A percentile compares a stretch with the other conserved stretches of the same genome.
phyloP scores from a whole-genome alignment of 2,113 vertebrate species.

The Syngnathoides biaculeatus region DNA sequence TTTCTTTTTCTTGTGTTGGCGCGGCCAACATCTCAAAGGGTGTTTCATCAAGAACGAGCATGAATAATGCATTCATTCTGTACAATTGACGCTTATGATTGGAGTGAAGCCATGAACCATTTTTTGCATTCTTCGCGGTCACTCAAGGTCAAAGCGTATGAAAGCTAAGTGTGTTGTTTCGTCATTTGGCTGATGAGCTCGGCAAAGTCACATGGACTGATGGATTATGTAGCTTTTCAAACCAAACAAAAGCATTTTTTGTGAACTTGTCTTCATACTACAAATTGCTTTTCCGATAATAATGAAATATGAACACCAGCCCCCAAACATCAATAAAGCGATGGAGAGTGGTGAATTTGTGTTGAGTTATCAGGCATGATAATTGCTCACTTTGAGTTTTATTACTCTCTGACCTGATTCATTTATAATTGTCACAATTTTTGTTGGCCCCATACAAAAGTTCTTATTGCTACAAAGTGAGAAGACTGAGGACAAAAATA shows the following conservation, averaged over 20 bases:
- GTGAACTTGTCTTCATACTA: background rate
- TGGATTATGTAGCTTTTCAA: slow-evolving; percentile 1
- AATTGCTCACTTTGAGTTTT: slow-evolving; percentile 7
- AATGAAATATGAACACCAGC: slow-evolving; percentile 5
- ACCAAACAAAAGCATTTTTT: slow-evolving; percentile 8
- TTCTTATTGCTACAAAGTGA: background rate
- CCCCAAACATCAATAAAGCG: background rate
- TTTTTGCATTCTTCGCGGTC: slow-evolving; percentile 2
- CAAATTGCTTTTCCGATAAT: slow-evolving; percentile 8
- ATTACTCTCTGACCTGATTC: background rate
- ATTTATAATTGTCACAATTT: background rate
- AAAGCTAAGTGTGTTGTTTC: background rate
- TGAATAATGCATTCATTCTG: slow-evolving; percentile 8
- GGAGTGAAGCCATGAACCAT: background rate
- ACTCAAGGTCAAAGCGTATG: background rate
- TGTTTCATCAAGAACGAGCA: slow-evolving; percentile 4
- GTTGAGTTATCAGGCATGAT: slow-evolving; percentile 1
- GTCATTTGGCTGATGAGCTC: slow-evolving; percentile 4
- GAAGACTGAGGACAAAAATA: background rate
- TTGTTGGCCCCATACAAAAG: background rate
- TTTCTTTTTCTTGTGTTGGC: background rate
- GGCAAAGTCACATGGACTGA: slow-evolving; percentile 6
- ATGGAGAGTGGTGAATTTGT: background rate
- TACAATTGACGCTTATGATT: slow-evolving; percentile 2
- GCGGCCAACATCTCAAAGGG: background rate